A percentile compares a stretch with the other conserved stretches of the same genome.
These are phyloP conservation scores for Lepidocyrtinus sp. DNA, from an alignment of 2,888 invertebrate genomes.

Conservation along the genomic window DNA sequence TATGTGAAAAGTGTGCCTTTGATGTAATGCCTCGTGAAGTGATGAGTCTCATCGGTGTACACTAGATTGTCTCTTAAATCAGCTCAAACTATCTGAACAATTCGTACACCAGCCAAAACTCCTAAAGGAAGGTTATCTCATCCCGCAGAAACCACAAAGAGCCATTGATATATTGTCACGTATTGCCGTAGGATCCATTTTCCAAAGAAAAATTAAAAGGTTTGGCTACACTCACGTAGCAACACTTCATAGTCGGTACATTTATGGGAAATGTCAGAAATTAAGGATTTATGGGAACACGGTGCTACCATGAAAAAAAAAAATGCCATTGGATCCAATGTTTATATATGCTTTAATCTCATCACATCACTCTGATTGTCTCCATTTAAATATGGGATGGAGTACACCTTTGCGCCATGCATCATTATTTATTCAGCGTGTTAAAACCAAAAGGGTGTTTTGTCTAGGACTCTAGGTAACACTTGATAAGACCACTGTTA, in stretches of 20 bases:
- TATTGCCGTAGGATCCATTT: not conserved
- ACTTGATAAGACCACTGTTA: no score
- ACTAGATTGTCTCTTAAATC: constrained; percentile 48
- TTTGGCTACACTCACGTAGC: not conserved
- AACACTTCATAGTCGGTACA: not conserved
- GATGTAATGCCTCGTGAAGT: constrained; percentile 29
- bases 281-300: constrained; percentile 39
- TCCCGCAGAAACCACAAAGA: not conserved
- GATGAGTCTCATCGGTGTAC: constrained; percentile 32
- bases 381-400: not conserved
- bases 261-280: constrained; percentile 25
- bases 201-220: not conserved
- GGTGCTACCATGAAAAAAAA: not conserved
- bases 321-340: constrained; percentile 7
- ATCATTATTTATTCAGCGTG: constrained; percentile 17
- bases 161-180: constrained; percentile 30
- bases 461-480: no score
- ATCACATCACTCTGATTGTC: constrained; percentile 8
- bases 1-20: constrained; percentile 5
- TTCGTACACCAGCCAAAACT: constrained; percentile 49
- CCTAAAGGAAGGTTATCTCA: constrained; percentile 39
- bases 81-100: constrained; percentile 44
- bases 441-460: not conserved
- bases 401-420: constrained; percentile 12
- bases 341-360: not conserved